A percentile compares a stretch with the other conserved stretches of the same genome.
These are phyloP conservation scores for Hyperoplus lanceolatus DNA, from an alignment of 2,797 vertebrate species.

Conservation along the genomic window DNA sequence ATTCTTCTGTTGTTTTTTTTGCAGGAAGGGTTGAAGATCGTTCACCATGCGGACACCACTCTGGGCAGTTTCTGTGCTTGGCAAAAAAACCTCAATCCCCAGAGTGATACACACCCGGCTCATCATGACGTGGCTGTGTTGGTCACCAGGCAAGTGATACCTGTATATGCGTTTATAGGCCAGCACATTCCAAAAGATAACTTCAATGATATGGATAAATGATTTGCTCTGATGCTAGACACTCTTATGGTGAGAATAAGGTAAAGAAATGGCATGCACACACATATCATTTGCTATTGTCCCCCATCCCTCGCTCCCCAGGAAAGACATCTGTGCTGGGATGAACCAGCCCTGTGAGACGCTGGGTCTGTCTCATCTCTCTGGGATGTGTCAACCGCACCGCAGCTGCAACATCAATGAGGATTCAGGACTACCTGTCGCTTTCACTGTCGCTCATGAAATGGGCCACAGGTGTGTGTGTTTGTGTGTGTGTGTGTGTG, in stretches of 20 bases:
- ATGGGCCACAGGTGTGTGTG: constrained; percentile 93
- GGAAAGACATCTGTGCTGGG: constrained; percentile 96
- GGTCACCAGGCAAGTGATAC: constrained; percentile 89
- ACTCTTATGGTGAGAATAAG: not conserved
- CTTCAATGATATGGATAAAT: not conserved
- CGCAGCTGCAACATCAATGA: constrained; percentile 98
- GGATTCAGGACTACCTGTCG: constrained; percentile 95
- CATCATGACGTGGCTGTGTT: constrained; percentile 96
- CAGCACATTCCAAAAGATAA: not conserved
- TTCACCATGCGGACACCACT: constrained; percentile 95
- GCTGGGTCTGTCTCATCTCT: constrained; percentile 95
- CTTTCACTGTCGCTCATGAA: constrained; percentile 97
- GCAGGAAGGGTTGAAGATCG: constrained; percentile 96
- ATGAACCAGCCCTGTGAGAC: constrained; percentile 96
- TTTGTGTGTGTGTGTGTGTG: constrained; percentile 30
- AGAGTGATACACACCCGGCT: constrained; percentile 93
- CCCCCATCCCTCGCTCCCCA: constrained; percentile 56
- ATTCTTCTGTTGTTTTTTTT: constrained; percentile 14
- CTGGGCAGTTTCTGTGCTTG: constrained; percentile 96
- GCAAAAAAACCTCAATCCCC: constrained; percentile 97
- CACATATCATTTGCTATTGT: not conserved
- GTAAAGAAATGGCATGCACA: not conserved
- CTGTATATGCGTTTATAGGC: not conserved
- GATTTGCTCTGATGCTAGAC: not conserved
- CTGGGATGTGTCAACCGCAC: constrained; percentile 97